phyloP scores from a whole-genome alignment of 2,797 vertebrate genomes.

The Sebastes diaconus region DNA sequence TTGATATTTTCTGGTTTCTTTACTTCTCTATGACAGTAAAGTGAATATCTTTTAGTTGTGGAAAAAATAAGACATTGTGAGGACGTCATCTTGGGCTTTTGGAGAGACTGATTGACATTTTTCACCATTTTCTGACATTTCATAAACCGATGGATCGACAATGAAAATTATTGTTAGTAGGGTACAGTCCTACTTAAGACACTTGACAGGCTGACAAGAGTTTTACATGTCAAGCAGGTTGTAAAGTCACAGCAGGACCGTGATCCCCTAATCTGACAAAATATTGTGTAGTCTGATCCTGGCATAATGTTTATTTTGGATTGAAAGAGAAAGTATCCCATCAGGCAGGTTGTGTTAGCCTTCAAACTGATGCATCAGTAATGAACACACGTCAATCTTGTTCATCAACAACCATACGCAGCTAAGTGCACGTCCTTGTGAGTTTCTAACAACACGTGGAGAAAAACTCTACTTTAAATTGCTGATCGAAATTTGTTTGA shows the following conservation, averaged over 20 bases:
- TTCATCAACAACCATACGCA: not conserved
- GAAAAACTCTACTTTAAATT: conserved; percentile 38
- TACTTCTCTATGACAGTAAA: too few species aligned
- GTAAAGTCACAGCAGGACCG: not conserved
- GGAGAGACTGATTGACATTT: too few species aligned
- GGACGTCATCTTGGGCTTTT: too few species aligned
- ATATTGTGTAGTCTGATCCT: not conserved
- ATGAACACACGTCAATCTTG: not conserved
- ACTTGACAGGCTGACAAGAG: not conserved
- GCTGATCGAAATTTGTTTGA: conserved; percentile 37
- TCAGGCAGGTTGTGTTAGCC: not conserved
- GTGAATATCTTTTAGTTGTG: too few species aligned
- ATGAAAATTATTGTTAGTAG: too few species aligned
- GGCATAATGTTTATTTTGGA: not conserved
- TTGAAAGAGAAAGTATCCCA: not conserved
- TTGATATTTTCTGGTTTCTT: not conserved
- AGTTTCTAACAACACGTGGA: conserved; percentile 16
- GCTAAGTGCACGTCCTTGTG: not conserved
- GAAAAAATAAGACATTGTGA: too few species aligned
- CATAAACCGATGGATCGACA: too few species aligned
- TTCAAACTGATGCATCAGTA: not conserved
- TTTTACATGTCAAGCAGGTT: not conserved
- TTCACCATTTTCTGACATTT: too few species aligned
- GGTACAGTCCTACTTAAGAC: not conserved
- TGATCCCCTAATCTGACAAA: not conserved